Conservation (phyloP, 2,888 invertebrate genomes). For the Chrysolina americana region DNA sequence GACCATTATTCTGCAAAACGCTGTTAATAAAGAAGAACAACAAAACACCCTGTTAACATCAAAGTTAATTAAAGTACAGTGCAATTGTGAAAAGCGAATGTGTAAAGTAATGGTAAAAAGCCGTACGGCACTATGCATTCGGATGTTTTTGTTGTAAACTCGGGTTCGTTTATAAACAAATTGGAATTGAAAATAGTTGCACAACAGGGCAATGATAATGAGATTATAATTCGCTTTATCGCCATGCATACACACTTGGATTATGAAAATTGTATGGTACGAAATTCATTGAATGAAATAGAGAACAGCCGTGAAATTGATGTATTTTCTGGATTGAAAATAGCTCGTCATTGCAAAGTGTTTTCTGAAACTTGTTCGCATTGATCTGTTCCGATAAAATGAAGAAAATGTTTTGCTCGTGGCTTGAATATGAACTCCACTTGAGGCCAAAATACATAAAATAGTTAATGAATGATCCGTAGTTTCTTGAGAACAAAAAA, state of each 20-base stretch:
- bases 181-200: not conserved
- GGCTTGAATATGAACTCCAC: too few species aligned
- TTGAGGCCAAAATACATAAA: too few species aligned
- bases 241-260: not conserved
- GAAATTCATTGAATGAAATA: not conserved
- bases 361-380: too few species aligned
- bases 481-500: too few species aligned
- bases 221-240: not conserved
- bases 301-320: not conserved
- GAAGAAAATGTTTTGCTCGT: too few species aligned
- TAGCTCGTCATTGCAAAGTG: not conserved
- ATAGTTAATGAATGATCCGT: too few species aligned
- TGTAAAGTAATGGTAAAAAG: constrained; percentile 32
- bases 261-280: not conserved
- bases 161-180: constrained; percentile 4
- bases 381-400: too few species aligned
- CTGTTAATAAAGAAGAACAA: constrained; percentile 31
- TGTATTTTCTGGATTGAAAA: not conserved
- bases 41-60: constrained; percentile 40
- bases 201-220: not conserved
- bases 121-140: not conserved
- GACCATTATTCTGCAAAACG: constrained; percentile 33
- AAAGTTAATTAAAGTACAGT: constrained; percentile 40
- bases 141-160: constrained; percentile 6
- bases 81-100: constrained; percentile 15